Percentiles rank a stretch among this genome's conserved stretches.
phyloP scores from a whole-genome alignment of 2,113 vertebrate species.

The Centropus bengalensis region DNA sequence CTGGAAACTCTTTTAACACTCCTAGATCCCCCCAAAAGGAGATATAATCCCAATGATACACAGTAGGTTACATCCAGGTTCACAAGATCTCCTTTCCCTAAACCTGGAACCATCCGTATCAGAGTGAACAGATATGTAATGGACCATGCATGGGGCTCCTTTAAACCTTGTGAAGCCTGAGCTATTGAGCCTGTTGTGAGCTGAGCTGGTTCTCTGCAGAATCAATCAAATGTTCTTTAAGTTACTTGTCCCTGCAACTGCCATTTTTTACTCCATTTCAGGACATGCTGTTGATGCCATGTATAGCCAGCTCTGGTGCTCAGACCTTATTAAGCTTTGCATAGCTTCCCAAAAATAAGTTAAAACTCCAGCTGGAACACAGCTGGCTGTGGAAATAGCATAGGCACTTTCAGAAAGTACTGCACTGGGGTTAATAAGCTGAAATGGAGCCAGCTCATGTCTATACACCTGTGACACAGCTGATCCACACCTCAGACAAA shows the following conservation, averaged over 20 bases:
- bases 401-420: not conserved
- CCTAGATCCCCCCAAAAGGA: accelerated
- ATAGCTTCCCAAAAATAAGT: accelerated
- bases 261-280: not conserved
- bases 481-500: not conserved
- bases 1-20: not conserved
- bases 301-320: not conserved
- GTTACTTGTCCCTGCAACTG: not conserved
- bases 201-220: not conserved
- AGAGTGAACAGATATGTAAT: accelerated
- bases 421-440: not conserved
- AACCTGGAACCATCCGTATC: not conserved
- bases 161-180: not conserved
- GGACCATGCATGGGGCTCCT: accelerated
- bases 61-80: not conserved
- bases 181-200: not conserved
- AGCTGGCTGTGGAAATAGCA: not conserved
- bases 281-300: not conserved
- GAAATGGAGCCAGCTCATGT: not conserved
- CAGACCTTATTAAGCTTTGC: not conserved
- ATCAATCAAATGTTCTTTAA: not conserved
- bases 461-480: not conserved
- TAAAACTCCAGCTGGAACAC: not conserved
- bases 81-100: not conserved
- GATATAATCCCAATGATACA: not conserved